phyloP scores from a whole-genome alignment of 2,113 vertebrate genomes.

The Charadrius vociferus region DNA sequence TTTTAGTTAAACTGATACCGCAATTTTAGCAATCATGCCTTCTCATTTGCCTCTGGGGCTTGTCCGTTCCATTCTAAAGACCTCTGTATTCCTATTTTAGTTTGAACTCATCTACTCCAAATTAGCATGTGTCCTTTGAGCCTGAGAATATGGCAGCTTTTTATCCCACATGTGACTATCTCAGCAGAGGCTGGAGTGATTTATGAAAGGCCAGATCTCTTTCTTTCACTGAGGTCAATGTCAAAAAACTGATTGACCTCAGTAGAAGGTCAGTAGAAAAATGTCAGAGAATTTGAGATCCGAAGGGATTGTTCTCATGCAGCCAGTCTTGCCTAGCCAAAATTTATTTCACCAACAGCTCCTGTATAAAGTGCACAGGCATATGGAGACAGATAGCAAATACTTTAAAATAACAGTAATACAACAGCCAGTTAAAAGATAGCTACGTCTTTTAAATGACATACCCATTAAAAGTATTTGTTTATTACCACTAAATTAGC shows the following conservation, averaged over 20 bases:
- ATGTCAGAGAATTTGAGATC: background rate
- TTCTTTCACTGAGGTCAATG: background rate
- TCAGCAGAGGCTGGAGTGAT: background rate
- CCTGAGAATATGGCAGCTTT: background rate
- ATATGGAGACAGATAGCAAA: background rate
- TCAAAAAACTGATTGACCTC: background rate
- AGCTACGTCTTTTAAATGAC: background rate
- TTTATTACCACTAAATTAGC: background rate
- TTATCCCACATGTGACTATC: background rate
- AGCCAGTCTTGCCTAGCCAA: background rate
- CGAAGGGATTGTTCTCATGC: background rate
- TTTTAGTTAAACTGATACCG: background rate
- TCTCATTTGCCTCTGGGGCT: conserved; percentile 44
- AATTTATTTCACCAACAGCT: background rate
- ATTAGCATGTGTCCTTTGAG: conserved; percentile 1
- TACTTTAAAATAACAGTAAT: background rate
- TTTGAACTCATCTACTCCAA: background rate
- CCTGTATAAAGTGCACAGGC: background rate
- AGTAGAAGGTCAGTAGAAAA: background rate
- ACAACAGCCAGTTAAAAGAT: background rate
- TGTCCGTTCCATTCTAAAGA: background rate
- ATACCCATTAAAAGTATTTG: background rate
- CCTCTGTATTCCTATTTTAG: conserved; percentile 28
- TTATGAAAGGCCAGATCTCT: background rate
- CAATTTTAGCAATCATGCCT: conserved; percentile 35